Conservation (phyloP, 2,888 invertebrate genomes). For the Tetranychus truncatus region DNA sequence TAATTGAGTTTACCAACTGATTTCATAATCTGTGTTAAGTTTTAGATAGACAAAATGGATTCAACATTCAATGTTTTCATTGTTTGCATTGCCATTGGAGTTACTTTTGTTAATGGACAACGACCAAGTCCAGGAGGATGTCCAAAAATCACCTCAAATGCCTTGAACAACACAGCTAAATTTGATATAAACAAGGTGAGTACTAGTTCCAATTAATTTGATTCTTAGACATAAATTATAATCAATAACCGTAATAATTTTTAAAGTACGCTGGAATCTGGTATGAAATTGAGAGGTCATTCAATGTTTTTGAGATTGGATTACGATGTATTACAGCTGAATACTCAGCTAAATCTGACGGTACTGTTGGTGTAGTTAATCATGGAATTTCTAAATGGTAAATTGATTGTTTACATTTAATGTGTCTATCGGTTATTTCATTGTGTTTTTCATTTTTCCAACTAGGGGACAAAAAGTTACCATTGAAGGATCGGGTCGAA, state of each 20-base stretch:
- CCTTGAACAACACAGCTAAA: background rate
- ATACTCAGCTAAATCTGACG: background rate
- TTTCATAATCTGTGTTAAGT: too few relatives aligned
- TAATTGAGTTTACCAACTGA: too few relatives aligned
- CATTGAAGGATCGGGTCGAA: background rate
- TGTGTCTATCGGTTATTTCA: background rate
- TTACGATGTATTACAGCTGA: slow-evolving; percentile 6
- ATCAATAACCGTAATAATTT: background rate
- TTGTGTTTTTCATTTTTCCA: background rate
- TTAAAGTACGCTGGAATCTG: slow-evolving; percentile 8
- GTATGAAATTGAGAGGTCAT: slow-evolving; percentile 6
- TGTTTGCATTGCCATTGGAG: background rate
- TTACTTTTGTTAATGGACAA: background rate
- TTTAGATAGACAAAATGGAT: too few relatives aligned
- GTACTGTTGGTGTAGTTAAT: background rate
- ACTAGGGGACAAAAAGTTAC: background rate
- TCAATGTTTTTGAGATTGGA: background rate
- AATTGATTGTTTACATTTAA: background rate
- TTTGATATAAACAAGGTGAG: background rate
- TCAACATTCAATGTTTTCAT: too few relatives aligned
- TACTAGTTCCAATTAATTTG: background rate
- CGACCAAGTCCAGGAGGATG: background rate
- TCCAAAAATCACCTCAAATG: background rate
- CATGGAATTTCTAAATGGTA: background rate
- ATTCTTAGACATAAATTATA: background rate